Conservation (phyloP, 37 sponge, comb jelly and placozoan species). For the Cliona cf. orientalis region DNA sequence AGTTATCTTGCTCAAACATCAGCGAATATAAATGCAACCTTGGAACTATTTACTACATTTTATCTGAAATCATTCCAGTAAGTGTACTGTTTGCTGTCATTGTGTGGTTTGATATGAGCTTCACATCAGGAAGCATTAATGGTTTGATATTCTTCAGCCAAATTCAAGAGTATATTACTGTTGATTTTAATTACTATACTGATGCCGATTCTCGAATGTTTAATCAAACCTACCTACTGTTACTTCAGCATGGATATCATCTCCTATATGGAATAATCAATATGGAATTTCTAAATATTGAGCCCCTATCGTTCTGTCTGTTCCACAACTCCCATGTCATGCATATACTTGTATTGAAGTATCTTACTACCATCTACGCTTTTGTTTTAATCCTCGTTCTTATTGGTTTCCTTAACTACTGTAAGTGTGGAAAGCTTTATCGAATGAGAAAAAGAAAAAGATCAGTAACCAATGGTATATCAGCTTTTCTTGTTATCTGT, state of each 20-base stretch:
- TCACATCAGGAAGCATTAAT: slow-evolving; percentile 41
- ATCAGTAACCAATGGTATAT: slow-evolving; percentile 32
- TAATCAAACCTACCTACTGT: too few relatives aligned
- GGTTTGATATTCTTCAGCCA: slow-evolving; percentile 59
- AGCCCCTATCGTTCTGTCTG: slow-evolving; percentile 33
- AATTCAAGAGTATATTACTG: slow-evolving; percentile 2
- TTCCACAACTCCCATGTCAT: slow-evolving; percentile 24
- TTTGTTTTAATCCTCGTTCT: slow-evolving; percentile 14
- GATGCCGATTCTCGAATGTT: not conserved
- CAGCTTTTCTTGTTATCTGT: slow-evolving; percentile 46
- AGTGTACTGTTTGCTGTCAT: slow-evolving; percentile 23
- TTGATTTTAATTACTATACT: slow-evolving; percentile 12
- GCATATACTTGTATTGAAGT: slow-evolving; percentile 44
- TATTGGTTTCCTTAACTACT: not conserved
- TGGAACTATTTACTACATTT: slow-evolving; percentile 33
- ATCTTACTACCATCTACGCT: slow-evolving; percentile 33
- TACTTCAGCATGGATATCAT: not conserved
- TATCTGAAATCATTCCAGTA: slow-evolving; percentile 57
- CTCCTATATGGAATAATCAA: slow-evolving; percentile 50
- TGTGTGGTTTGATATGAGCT: slow-evolving; percentile 38
- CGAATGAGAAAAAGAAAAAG: not conserved
- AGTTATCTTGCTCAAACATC: slow-evolving; percentile 5
- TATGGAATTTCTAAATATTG: slow-evolving; percentile 31
- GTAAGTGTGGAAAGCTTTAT: not conserved
- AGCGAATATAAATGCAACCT: slow-evolving; percentile 18